Base-by-base conservation (phyloP, 2,797 vertebrate species). In the Ptychadena robeensis region DNA sequence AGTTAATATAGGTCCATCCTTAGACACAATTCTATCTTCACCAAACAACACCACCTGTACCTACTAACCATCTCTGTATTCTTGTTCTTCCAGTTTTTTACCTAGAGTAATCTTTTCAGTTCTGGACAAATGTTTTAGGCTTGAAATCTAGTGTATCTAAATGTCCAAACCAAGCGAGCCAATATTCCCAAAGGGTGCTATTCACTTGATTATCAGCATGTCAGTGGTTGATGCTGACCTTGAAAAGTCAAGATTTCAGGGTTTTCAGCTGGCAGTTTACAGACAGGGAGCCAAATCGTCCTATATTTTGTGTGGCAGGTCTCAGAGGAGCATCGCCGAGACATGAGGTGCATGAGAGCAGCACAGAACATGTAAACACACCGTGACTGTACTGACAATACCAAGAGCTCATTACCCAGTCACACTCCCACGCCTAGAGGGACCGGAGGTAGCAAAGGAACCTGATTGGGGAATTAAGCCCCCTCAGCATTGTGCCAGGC, bases 201-300 rank as follows among this genome's bases (percentile, higher is more conserved):
- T 44, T 65, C 35, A 72, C 40, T 59, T 65, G 37, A 65, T 81
- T 35, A 73, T 48, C 73, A 40, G 18, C 30, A 38, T 28, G 30
- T 25, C 38, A n/a, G 22, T 69, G 72, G 69, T 30, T 73, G 69
- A 73, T 38, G 15, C 9, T 73, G 68, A 73, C 68, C 79, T 80
- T 80, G 35, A 80, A 34, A 73, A 72, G 59, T 44, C 25, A 30
- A 25, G 38, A 65, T 63, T 44, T 14, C 34, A 18, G 37, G 59
- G 32, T 64, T 72, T 28, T 63, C 61, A 80, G 68, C 79, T 31
- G 18, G 5, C 38, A 9, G 27, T 1, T 9, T 28, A 27, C 59
- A 57, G 32, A 15, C 18, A 18, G 79, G 5, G n/a, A 57, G 79
- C 8, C 11, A 32, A 11, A 15, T 48, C 27, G 1, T 25, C 37